A percentile compares a stretch with the other conserved stretches of the same genome.
These are phyloP conservation scores for Zaprionus nigranus DNA, from an alignment of 1,140 invertebrate species.

Conservation along the genomic window DNA sequence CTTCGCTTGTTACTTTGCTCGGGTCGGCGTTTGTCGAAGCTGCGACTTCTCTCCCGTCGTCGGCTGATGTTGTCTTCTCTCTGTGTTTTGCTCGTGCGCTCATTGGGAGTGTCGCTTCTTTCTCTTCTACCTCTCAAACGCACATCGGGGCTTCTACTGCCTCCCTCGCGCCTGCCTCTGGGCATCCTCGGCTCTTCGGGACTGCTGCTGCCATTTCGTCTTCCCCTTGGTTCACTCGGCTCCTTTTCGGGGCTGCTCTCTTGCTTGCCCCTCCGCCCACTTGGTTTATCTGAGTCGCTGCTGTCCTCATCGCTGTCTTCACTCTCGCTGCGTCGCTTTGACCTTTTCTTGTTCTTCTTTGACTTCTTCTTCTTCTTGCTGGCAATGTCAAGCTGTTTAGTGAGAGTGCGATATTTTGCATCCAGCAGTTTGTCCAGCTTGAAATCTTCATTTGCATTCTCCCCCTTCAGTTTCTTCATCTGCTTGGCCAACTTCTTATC, in stretches of 20 bases:
- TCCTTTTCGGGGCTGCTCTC: not conserved
- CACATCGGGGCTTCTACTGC: not conserved
- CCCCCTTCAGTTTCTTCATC: conserved; percentile 84
- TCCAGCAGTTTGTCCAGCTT: conserved; percentile 70
- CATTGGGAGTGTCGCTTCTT: not conserved
- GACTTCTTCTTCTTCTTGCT: conserved; percentile 37
- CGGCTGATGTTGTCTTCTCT: not conserved
- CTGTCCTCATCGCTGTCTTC: conserved; percentile 31
- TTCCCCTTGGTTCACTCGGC: not conserved
- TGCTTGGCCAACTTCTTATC: conserved; percentile 85
- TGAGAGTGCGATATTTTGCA: conserved; percentile 75
- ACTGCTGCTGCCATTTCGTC: conserved; percentile 6
- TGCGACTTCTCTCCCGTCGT: conserved; percentile 18
- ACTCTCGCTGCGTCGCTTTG: conserved; percentile 21
- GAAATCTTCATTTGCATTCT: conserved; percentile 44
- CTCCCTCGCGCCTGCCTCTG: not conserved
- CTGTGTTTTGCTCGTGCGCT: not conserved
- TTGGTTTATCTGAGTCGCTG: conserved; percentile 4
- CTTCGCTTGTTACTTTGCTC: not conserved
- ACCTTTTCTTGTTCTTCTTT: conserved; percentile 29
- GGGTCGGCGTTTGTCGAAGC: not conserved
- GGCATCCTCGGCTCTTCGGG: not conserved
- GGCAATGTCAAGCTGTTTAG: conserved; percentile 80
- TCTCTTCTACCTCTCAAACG: not conserved
- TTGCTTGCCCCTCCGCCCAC: not conserved